Conservation (phyloP, 2,888 invertebrate species). For the Melolontha melolontha region DNA sequence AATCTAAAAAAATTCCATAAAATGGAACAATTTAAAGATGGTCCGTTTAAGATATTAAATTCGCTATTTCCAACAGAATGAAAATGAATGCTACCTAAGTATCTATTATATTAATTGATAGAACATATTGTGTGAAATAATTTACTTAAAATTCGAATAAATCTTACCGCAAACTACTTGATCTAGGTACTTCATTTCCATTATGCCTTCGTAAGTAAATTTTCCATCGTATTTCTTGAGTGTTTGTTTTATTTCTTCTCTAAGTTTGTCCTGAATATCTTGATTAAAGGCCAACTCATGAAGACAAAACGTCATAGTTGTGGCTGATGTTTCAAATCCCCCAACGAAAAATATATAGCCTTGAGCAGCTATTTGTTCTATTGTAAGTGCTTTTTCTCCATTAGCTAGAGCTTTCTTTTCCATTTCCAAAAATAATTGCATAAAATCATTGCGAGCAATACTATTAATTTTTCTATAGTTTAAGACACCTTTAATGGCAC, state of each 20-base stretch:
- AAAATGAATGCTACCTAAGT: too few species aligned
- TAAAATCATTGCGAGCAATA: constrained; percentile 56
- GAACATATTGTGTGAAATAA: too few species aligned
- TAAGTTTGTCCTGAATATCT: constrained; percentile 63
- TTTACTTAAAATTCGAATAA: too few species aligned
- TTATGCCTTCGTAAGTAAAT: constrained; percentile 63
- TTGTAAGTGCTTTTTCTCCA: constrained; percentile 15
- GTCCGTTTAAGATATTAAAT: too few species aligned
- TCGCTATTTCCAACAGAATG: too few species aligned
- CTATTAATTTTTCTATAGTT: constrained; percentile 47
- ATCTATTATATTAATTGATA: too few species aligned
- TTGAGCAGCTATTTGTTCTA: constrained; percentile 55
- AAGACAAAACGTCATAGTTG: constrained; percentile 59
- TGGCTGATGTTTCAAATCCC: constrained; percentile 65
- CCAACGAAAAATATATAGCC: constrained; percentile 64
- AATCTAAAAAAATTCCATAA: too few species aligned
- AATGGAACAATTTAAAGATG: too few species aligned
- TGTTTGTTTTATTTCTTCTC: constrained; percentile 60
- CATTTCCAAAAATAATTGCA: constrained; percentile 57
- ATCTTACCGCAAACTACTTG: constrained; percentile 61
- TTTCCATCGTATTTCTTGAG: constrained; percentile 56
- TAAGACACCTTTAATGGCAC: constrained; percentile 50
- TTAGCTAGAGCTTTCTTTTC: constrained; percentile 47
- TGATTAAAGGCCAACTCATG: constrained; percentile 62
- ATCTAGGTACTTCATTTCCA: constrained; percentile 65